A percentile compares a stretch with the other conserved stretches of the same genome.
phyloP scores from a whole-genome alignment of 2,113 vertebrate genomes.

The Forbesichthys papilliferus region DNA sequence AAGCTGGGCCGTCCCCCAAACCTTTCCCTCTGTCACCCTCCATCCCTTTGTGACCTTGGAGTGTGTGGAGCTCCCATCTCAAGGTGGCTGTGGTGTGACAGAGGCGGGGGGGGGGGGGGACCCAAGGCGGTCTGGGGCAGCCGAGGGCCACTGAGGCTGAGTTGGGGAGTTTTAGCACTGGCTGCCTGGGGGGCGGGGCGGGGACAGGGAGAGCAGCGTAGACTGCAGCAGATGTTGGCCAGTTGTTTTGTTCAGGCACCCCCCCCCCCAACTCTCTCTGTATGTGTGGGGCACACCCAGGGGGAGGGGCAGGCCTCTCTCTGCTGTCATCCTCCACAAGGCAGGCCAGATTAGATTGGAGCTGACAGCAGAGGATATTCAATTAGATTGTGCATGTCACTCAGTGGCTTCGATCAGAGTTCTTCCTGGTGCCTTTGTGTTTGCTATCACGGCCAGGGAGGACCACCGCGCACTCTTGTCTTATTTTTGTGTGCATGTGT shows the following conservation, averaged over 20 bases:
- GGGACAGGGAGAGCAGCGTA: constrained; percentile 27
- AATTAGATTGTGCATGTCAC: constrained; percentile 81
- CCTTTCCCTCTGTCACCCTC: neutral
- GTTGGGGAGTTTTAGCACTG: constrained; percentile 36
- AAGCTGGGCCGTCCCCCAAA: neutral
- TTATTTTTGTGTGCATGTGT: constrained; percentile 53
- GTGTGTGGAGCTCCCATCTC: constrained; percentile 37
- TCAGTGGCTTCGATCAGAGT: constrained; percentile 77
- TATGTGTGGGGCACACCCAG: constrained; percentile 58
- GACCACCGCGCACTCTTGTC: constrained; percentile 34
- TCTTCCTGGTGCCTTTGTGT: constrained; percentile 66
- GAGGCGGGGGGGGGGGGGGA: constrained; percentile 29
- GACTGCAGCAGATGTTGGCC: constrained; percentile 64
- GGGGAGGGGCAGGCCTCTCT: constrained; percentile 62
- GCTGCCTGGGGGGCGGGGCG: constrained; percentile 40
- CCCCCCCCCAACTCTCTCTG: neutral
- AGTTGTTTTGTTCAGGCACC: constrained; percentile 65
- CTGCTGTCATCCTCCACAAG: constrained; percentile 76
- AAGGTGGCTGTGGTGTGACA: constrained; percentile 60
- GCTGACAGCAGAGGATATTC: constrained; percentile 81
- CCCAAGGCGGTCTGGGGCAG: constrained; percentile 31
- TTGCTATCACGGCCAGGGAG: constrained; percentile 59
- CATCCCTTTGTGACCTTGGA: constrained; percentile 49
- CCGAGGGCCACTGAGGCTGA: constrained; percentile 26
- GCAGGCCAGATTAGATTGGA: constrained; percentile 78